Base-by-base conservation (phyloP, 2,113 vertebrate genomes). In the Brienomyrus longianalis region DNA sequence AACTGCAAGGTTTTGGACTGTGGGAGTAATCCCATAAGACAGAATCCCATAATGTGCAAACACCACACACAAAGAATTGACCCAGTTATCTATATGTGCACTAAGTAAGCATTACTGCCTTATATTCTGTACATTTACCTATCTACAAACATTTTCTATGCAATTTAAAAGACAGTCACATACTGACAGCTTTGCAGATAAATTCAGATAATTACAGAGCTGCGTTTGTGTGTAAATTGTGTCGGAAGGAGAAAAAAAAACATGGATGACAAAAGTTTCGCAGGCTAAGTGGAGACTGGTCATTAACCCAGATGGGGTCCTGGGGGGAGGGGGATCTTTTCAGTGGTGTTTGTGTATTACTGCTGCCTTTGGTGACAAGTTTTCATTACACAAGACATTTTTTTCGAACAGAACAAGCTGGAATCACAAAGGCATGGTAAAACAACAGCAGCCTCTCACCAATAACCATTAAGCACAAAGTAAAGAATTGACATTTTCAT, bases 271-370 rank as follows among this genome's bases (percentile, higher is more conserved):
- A 77, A 89, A 92, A 92, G 84, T 91, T 91, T 74, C 39, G 35
- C 88, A 77, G 59, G 88, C 87, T 47, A 89, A 86, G 90, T 88
- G 27, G 91, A 91, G 90, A 90, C 70, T 88, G 90, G n/a, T 48
- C 80, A 90, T 91, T 91, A 90, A 91, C 77, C 51, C 90, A 31
- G 90, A 92, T 85, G 88, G 70, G 87, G 88, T 74, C 88, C 31
- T 92, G 83, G 48, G 31, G 31, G 31, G 31, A 31, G 83, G 27
- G 86, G 21, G 47, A 89, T 19, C 45, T 84, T 45, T 84, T 92
- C 84, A 93, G 91, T 87, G 89, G 7, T 47, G 45, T 92, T 94
- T 95, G 94, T 94, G 94, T 95, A 95, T 95, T 95, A 90, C 89
- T 89, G 85, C 92, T 3, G 13, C 88, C 91, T 92, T 90, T 92